These are phyloP conservation scores for Temnothorax rugatulus DNA, from an alignment of 2,888 invertebrate genomes.

Conservation along the genomic window DNA sequence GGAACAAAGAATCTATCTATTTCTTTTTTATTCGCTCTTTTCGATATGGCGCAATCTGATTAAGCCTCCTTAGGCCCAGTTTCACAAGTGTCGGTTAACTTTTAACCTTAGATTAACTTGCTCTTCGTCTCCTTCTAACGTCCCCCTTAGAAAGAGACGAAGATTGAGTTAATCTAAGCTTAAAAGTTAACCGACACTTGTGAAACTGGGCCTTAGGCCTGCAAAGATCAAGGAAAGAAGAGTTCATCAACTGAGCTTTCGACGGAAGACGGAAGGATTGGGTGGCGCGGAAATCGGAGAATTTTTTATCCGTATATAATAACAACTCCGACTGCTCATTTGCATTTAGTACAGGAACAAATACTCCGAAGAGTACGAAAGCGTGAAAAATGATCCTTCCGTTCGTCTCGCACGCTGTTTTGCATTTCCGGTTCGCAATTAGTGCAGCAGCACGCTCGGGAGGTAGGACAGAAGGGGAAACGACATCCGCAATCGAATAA, in stretches of 20 bases:
- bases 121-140: too few relatives aligned
- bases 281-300: not conserved
- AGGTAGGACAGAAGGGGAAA: conserved; percentile 52
- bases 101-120: too few relatives aligned
- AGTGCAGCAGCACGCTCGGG: not conserved
- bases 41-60: not conserved
- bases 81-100: too few relatives aligned
- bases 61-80: not conserved
- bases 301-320: not conserved
- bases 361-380: not conserved
- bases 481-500: conserved; percentile 50
- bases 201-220: not conserved
- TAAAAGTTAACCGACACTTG: too few relatives aligned
- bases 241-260: not conserved
- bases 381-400: not conserved
- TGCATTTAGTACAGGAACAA: not conserved
- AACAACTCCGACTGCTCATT: not conserved
- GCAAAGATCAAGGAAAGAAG: not conserved
- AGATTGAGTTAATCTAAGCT: too few relatives aligned
- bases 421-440: conserved; percentile 42
- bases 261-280: not conserved
- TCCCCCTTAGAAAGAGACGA: too few relatives aligned
- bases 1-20: not conserved
- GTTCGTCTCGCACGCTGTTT: not conserved
- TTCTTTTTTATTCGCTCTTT: not conserved